These are phyloP conservation scores for Sclerurus mexicanus DNA, from an alignment of 2,113 vertebrate species.

Conservation along the genomic window DNA sequence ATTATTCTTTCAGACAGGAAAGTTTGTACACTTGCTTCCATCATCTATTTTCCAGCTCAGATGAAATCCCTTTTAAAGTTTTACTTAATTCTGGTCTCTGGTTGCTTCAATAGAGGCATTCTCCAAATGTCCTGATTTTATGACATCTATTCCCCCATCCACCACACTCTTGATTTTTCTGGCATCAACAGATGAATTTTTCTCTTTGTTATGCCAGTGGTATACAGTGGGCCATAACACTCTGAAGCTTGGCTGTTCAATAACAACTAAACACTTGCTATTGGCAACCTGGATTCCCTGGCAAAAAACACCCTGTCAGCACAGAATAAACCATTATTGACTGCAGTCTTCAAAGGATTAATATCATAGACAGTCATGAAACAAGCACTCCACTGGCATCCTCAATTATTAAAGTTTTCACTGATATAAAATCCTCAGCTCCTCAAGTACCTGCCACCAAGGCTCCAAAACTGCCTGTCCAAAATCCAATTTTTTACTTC, in stretches of 20 bases:
- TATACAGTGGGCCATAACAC: background rate
- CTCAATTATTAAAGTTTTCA: conserved; percentile 43
- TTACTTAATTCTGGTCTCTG: background rate
- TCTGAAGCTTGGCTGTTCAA: background rate
- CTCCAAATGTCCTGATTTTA: background rate
- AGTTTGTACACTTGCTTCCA: background rate
- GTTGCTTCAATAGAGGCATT: background rate
- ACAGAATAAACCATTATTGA: background rate
- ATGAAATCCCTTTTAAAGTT: background rate
- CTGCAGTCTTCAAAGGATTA: background rate
- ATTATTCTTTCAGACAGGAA: background rate
- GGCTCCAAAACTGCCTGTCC: background rate
- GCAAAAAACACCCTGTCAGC: background rate
- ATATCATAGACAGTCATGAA: background rate
- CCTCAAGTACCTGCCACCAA: background rate
- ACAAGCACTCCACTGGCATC: background rate
- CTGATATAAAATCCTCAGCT: background rate
- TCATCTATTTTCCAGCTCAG: background rate
- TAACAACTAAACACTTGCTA: background rate
- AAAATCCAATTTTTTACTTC: background rate
- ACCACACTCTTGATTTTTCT: background rate
- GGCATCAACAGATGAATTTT: background rate
- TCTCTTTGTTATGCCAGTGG: background rate
- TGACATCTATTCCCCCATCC: background rate
- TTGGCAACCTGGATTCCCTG: background rate